Evolutionary conservation across 2,888 invertebrate genomes (phyloP).

Genomic region (Hypomecis atomaria): DNA sequence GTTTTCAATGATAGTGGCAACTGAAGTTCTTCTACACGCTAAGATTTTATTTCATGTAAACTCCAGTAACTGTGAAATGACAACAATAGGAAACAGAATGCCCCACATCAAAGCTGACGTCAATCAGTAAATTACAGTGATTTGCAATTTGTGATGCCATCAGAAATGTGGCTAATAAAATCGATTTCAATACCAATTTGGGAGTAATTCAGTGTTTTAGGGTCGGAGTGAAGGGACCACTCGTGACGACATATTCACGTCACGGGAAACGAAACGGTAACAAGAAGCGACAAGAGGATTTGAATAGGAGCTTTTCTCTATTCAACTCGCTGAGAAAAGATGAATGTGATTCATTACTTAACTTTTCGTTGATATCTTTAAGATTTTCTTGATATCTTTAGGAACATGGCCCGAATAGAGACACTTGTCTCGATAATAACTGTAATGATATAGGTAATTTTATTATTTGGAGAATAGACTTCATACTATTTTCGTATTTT

Average conservation of each 20-base stretch:
- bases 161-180: slow-evolving; percentile 26
- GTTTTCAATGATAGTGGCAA: slow-evolving; percentile 2
- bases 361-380: slow-evolving; percentile 9
- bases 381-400: not conserved
- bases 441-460: not conserved
- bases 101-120: slow-evolving; percentile 14
- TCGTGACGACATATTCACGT: slow-evolving; percentile 36
- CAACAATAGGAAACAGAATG: slow-evolving; percentile 12
- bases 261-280: slow-evolving; percentile 36
- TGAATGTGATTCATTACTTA: slow-evolving; percentile 28
- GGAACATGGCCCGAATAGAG: not conserved
- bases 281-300: slow-evolving; percentile 37
- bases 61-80: not conserved
- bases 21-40: not conserved
- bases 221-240: slow-evolving; percentile 17
- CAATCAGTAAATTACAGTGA: slow-evolving; percentile 29
- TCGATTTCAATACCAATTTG: slow-evolving; percentile 28
- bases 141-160: slow-evolving; percentile 26
- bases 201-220: slow-evolving; percentile 28
- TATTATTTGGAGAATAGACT: not conserved
- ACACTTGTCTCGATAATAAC: not conserved
- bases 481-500: too few relatives aligned
- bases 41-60: not conserved
- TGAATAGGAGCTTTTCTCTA: slow-evolving; percentile 35
- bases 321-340: slow-evolving; percentile 11